Evolutionary conservation across 2,888 invertebrate species (phyloP).

Genomic region (Yponomeuta sedellus): DNA sequence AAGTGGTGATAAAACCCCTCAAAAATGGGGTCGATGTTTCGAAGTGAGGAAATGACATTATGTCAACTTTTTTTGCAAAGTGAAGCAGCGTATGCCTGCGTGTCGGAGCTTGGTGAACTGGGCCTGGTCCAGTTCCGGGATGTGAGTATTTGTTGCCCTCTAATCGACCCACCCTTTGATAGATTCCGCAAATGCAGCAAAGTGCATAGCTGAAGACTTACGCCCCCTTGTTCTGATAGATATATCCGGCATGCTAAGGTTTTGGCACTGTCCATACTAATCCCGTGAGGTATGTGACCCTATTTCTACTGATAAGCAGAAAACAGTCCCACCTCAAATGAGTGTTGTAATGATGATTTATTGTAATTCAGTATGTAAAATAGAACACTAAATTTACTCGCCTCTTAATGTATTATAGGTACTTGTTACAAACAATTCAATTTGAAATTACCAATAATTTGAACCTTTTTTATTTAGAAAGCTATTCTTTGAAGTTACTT

Average conservation of each 20-base stretch:
- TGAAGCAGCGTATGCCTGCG: constrained; percentile 98
- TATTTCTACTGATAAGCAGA: not conserved
- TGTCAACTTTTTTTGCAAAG: constrained; percentile 99
- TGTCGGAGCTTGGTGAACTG: constrained; percentile 97
- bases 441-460: no score
- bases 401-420: no score
- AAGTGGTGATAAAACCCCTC: constrained; percentile 37
- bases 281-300: not conserved
- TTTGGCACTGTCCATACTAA: not conserved
- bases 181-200: constrained; percentile 11
- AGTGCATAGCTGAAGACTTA: not conserved
- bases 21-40: constrained; percentile 92
- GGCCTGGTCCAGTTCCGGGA: constrained; percentile 98
- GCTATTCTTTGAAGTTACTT: no score
- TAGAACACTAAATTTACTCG: no score
- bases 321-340: no score
- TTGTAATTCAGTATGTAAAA: no score
- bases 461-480: no score
- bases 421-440: no score
- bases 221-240: not conserved
- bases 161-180: not conserved
- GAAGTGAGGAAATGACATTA: constrained; percentile 98
- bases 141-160: constrained; percentile 73
- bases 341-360: no score
- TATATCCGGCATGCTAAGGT: not conserved